phyloP scores from a whole-genome alignment of 1,140 invertebrate genomes.

The Elysia chlorotica region DNA sequence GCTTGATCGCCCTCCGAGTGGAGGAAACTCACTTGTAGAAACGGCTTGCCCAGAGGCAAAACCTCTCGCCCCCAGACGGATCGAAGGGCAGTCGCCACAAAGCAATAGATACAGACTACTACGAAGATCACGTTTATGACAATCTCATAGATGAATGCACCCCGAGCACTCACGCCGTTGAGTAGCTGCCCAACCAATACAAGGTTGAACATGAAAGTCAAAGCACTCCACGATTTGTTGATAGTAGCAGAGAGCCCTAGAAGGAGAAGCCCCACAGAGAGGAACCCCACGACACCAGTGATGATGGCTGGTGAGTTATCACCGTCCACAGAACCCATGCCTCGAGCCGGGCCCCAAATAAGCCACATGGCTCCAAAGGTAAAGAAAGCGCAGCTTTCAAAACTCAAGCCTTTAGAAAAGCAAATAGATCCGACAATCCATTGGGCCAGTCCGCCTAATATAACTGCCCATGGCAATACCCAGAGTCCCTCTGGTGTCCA shows the following conservation, averaged over 20 bases:
- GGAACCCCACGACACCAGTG: conserved; percentile 33
- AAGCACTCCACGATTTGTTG: conserved; percentile 37
- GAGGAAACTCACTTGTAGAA: conserved; percentile 41
- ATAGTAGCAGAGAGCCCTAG: conserved; percentile 35
- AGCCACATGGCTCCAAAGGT: conserved; percentile 39
- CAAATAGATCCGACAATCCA: conserved; percentile 37
- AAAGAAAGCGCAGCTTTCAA: conserved; percentile 44
- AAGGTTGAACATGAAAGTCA: conserved; percentile 35
- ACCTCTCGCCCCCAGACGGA: conserved; percentile 33
- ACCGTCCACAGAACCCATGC: conserved; percentile 25
- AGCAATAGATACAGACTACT: conserved; percentile 39
- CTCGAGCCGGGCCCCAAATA: conserved; percentile 40
- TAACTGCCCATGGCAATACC: conserved; percentile 36
- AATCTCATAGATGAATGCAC: conserved; percentile 31
- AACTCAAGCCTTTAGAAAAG: conserved; percentile 42
- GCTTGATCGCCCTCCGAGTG: conserved; percentile 33
- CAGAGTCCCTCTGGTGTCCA: conserved; percentile 30
- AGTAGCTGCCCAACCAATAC: conserved; percentile 37
- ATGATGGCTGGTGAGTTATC: conserved; percentile 26
- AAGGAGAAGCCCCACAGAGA: conserved; percentile 33
- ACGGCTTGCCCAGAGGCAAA: conserved; percentile 41
- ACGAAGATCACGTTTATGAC: conserved; percentile 36
- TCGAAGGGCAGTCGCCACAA: conserved; percentile 33
- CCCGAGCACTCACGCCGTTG: conserved; percentile 18
- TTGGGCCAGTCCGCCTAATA: conserved; percentile 37